Base-by-base conservation (phyloP, 2,113 vertebrate species). In the Misgurnus mizolepis region DNA sequence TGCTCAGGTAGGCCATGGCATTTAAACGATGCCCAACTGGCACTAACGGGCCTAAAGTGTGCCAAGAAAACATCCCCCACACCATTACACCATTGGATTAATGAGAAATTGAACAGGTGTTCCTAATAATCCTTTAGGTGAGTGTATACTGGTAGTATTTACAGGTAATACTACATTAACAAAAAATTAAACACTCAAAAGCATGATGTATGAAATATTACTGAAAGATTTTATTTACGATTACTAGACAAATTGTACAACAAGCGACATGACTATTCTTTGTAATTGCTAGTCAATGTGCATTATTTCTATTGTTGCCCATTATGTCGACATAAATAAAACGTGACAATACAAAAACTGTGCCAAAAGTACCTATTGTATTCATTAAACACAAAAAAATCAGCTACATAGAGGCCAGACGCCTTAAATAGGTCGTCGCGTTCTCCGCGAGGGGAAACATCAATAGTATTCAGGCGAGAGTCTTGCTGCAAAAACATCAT, bases 361-460 rank as follows among this genome's bases (percentile, higher is more conserved):
- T 1, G 3, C 17, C 7, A 53, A 11, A 53, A 53, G 11, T 61
- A 14, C 45, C n/a, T 39, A 62, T 11, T 22, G 0, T 27, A 12
- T 76, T 76, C 18, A 39, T 17, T n/a, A 49, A 58, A 74, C 43
- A 76, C 1, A 0, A 34, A 58, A 12, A 60, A 73, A 75, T 43
- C 61, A 64, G 45, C 17, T 53, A 64, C 41, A 76, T 9, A 62
- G 73, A 64, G 58, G 41, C 73, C 60, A 64, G 73, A 50, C 55
- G 22, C 58, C 43, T 62, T 62, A 62, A 74, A 75, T 49, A 76
- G 60, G 43, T 49, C 18, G 27, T 83, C 81, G 74, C 67, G 65
- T 67, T 79, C 81, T 79, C 68, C 53, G 53, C 76, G 61, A 49
- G 64, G 41, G 56, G 62, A 68, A 78, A 68, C 81, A 75, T 47